phyloP scores from a whole-genome alignment of 2,113 vertebrate species.

The Calidris pygmaea region DNA sequence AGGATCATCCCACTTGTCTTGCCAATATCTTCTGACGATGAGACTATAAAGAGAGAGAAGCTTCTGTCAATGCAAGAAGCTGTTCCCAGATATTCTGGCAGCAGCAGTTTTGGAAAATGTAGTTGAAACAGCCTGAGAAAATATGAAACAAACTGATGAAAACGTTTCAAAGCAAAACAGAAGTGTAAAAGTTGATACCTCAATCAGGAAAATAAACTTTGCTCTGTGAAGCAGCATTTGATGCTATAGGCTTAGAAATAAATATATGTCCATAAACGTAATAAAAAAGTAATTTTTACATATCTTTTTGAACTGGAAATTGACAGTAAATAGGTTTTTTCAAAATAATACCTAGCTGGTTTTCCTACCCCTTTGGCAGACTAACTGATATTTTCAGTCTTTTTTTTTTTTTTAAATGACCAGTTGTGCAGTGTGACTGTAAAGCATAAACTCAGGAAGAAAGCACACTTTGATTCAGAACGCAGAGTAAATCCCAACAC shows the following conservation, averaged over 20 bases:
- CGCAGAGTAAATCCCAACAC: neutral
- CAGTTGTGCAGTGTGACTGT: neutral
- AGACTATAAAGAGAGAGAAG: neutral
- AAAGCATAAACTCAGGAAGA: neutral
- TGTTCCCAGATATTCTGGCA: neutral
- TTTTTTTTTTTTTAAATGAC: neutral
- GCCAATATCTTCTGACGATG: neutral
- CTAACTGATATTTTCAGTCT: neutral
- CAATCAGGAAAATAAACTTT: neutral
- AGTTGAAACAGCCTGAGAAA: neutral
- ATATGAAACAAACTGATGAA: neutral
- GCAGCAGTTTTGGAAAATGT: neutral
- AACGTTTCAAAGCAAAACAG: neutral
- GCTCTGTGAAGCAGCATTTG: neutral
- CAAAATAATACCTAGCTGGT: neutral
- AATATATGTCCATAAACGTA: neutral
- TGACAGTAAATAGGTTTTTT: neutral
- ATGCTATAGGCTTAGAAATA: neutral
- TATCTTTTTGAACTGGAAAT: neutral
- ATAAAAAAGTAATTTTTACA: neutral
- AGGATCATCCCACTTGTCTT: neutral
- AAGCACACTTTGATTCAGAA: neutral
- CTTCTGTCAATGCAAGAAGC: neutral
- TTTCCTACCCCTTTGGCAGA: neutral
- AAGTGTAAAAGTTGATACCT: neutral